Conservation (phyloP, 2,888 invertebrate species). For the Hesperia comma region DNA sequence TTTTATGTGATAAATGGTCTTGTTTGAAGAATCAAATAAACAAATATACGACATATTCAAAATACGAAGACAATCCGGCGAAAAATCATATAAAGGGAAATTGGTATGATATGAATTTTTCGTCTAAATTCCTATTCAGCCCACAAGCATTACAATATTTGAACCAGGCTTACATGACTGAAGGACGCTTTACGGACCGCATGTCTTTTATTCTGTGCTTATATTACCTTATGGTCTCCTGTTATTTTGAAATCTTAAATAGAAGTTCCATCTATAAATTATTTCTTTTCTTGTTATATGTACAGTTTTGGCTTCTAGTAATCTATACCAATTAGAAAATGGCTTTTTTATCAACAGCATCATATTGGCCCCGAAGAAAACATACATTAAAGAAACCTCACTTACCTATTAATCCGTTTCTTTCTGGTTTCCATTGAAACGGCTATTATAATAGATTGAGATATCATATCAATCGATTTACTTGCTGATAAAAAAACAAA, state of each 20-base stretch:
- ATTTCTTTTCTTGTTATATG: no score
- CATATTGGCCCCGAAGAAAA: no score
- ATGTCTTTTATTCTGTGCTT: slow-evolving; percentile 54
- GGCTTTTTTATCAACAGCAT: no score
- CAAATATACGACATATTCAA: slow-evolving; percentile 24
- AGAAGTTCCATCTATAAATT: no score
- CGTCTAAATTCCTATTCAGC: slow-evolving; percentile 22
- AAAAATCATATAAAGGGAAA: slow-evolving; percentile 12
- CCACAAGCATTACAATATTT: slow-evolving; percentile 30
- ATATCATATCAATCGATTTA: no score
- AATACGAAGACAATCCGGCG: slow-evolving; percentile 23
- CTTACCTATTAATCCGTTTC: no score
- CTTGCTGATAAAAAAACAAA: no score
- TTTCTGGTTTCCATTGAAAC: no score
- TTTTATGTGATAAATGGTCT: slow-evolving; percentile 21
- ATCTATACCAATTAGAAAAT: no score
- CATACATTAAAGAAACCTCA: no score
- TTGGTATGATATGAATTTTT: slow-evolving; percentile 27
- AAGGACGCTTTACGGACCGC: slow-evolving; percentile 62
- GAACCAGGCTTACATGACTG: slow-evolving; percentile 46
- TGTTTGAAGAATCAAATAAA: slow-evolving; percentile 33
- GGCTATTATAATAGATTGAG: no score
- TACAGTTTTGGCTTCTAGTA: no score
- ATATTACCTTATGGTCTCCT: slow-evolving; percentile 56
- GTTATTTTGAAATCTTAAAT: slow-evolving; percentile 47